These are phyloP conservation scores for Agrotis segetum DNA, from an alignment of 2,888 invertebrate genomes.

Conservation along the genomic window DNA sequence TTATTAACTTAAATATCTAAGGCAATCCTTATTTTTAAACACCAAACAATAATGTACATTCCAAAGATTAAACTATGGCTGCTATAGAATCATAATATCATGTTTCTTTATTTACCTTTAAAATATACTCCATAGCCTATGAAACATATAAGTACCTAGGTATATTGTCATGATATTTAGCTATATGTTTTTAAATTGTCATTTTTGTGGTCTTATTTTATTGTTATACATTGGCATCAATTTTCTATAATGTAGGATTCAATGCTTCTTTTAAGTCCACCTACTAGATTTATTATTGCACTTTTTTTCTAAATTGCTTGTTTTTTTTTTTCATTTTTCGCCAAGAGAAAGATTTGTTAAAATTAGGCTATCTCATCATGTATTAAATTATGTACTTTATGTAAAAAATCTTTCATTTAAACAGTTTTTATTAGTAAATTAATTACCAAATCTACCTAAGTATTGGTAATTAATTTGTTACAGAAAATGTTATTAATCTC, in stretches of 20 bases:
- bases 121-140: constrained; percentile 18
- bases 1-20: not conserved
- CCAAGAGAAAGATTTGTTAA: constrained; percentile 21
- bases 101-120: constrained; percentile 17
- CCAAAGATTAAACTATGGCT: constrained; percentile 54
- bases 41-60: constrained; percentile 47
- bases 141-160: not conserved
- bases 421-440: no score
- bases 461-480: not conserved
- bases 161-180: constrained; percentile 10
- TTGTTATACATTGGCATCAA: constrained; percentile 6
- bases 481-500: not conserved
- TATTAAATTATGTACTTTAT: constrained; percentile 40
- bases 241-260: constrained; percentile 13
- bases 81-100: constrained; percentile 10
- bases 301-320: constrained; percentile 11
- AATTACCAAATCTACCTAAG: not conserved
- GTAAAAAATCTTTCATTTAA: constrained; percentile 20
- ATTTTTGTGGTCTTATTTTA: not conserved
- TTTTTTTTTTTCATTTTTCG: constrained; percentile 10
- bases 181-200: not conserved
- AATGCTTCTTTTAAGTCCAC: constrained; percentile 13
- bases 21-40: constrained; percentile 25
- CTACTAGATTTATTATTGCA: constrained; percentile 11
- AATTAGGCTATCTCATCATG: constrained; percentile 34